Conservation (phyloP, 64 coral and sea anemone species). For the Catalaphyllia jardinei region DNA sequence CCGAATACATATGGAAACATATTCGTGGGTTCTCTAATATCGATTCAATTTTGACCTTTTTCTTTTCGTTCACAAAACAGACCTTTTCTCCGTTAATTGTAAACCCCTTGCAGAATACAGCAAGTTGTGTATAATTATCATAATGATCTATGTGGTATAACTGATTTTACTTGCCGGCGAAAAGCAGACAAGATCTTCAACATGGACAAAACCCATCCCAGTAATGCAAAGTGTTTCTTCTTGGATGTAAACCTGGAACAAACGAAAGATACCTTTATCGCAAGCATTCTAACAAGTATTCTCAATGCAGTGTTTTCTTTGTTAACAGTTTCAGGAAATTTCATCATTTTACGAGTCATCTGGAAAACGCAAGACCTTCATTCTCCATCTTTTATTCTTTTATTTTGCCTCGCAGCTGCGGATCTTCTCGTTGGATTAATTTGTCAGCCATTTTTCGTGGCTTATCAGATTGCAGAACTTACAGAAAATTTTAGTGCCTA, state of each 20-base stretch:
- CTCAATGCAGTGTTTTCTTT: constrained; percentile 22
- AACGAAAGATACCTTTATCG: not conserved
- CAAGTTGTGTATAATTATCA: no score
- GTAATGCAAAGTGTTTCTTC: not conserved
- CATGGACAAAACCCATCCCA: not conserved
- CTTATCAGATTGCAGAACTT: constrained; percentile 27
- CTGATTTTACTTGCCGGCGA: no score
- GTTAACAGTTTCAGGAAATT: not conserved
- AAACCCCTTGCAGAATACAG: no score
- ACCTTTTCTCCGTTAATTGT: no score
- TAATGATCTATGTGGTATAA: no score
- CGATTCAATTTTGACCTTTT: no score
- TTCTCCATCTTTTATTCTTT: constrained; percentile 31
- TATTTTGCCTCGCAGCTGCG: constrained; percentile 1
- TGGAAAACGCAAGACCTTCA: not conserved
- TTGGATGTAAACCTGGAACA: not conserved
- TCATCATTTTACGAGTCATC: constrained; percentile 1
- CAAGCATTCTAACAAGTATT: constrained; percentile 30
- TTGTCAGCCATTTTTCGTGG: constrained; percentile 38
- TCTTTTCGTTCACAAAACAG: no score
- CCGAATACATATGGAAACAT: no score
- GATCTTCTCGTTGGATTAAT: constrained; percentile 39
- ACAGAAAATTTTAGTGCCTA: not conserved
- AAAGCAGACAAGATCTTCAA: no score
- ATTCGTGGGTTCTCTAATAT: no score